A percentile compares a stretch with the other conserved stretches of the same genome.
Evolutionary conservation across 2,888 invertebrate genomes (phyloP).

Genomic region (Baronia brevicornis): DNA sequence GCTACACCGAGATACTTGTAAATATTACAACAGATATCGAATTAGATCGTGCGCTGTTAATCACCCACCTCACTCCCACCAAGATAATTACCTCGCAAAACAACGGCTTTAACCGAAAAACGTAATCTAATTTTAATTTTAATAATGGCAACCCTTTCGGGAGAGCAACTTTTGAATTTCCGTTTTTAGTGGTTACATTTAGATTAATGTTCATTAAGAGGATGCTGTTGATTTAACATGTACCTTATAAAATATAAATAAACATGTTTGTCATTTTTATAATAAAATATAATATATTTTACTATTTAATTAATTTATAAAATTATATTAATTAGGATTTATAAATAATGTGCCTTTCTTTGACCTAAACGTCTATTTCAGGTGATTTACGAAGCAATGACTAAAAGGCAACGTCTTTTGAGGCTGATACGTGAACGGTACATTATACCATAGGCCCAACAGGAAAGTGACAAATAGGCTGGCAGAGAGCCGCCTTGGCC

Average conservation of each 20-base stretch:
- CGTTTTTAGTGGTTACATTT: conserved; percentile 32
- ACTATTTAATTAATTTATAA: too few species aligned
- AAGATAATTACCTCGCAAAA: conserved; percentile 57
- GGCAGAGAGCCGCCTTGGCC: too few species aligned
- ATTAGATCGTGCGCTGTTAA: conserved; percentile 50
- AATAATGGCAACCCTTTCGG: conserved; percentile 53
- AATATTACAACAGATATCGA: conserved; percentile 66
- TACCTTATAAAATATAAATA: conserved; percentile 6
- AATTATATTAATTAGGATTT: too few species aligned
- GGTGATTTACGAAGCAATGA: too few species aligned
- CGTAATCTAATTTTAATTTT: conserved; percentile 68
- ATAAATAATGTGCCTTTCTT: too few species aligned
- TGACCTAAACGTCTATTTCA: too few species aligned
- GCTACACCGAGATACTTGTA: conserved; percentile 57
- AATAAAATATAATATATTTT: neutral
- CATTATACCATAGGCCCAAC: too few species aligned
- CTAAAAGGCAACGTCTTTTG: too few species aligned
- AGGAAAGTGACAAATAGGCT: too few species aligned
- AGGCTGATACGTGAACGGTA: too few species aligned
- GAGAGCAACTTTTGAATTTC: conserved; percentile 40
- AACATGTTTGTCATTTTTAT: neutral
- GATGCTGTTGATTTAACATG: conserved; percentile 16
- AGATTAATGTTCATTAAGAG: conserved; percentile 26
- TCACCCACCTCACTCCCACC: conserved; percentile 37
- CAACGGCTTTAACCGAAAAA: conserved; percentile 58